Conservation (phyloP, 2,113 vertebrate genomes). For the Pyxicephalus adspersus region DNA sequence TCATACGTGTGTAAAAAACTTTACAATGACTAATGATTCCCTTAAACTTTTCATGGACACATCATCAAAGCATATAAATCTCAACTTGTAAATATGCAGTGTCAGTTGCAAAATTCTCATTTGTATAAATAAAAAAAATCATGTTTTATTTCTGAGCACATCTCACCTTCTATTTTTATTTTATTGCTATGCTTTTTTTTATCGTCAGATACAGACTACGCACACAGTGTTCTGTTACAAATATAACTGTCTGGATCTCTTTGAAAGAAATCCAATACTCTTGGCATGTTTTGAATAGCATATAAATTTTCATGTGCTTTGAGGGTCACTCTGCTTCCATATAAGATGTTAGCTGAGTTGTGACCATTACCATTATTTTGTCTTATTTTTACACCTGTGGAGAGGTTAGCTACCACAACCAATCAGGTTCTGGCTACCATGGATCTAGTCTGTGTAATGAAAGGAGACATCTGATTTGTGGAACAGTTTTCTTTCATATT, state of each 20-base stretch:
- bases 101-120: neutral
- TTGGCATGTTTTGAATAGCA: conserved; percentile 23
- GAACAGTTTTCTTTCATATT: too few species aligned
- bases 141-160: neutral
- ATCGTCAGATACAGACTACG: conserved; percentile 22
- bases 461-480: too few species aligned
- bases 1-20: too few species aligned
- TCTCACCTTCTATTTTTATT: conserved; percentile 33
- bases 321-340: conserved; percentile 22
- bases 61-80: conserved; percentile 10
- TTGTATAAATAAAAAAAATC: conserved; percentile 3
- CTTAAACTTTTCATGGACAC: too few species aligned
- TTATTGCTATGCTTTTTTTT: conserved; percentile 9
- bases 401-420: neutral
- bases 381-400: conserved; percentile 3
- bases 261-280: neutral
- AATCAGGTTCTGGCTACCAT: too few species aligned
- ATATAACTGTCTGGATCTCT: conserved; percentile 30
- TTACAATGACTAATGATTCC: too few species aligned
- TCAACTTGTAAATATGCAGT: neutral
- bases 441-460: too few species aligned
- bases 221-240: conserved; percentile 28
- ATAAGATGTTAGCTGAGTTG: conserved; percentile 11
- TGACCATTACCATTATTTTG: neutral
- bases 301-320: conserved; percentile 39